Conservation (phyloP, 2,113 vertebrate genomes). For the Anhinga rufa region DNA sequence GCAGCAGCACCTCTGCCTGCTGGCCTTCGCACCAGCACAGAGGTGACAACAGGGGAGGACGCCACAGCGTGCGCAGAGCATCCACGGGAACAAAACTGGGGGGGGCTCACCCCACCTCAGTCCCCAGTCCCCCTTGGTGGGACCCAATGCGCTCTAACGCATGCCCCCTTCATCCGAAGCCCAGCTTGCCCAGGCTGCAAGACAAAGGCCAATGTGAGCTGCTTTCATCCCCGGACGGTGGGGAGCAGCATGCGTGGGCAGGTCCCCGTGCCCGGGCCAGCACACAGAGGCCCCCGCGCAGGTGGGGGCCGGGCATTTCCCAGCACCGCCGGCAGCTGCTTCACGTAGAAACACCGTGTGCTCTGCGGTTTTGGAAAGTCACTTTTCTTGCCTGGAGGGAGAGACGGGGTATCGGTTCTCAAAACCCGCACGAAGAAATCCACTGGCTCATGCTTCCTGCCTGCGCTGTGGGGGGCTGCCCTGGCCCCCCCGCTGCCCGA, state of each 20-base stretch:
- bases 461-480: not conserved
- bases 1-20: not conserved
- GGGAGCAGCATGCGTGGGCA: rapidly evolving
- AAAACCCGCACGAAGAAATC: not conserved
- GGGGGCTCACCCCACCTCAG: too few species aligned
- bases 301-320: slow-evolving; percentile 5
- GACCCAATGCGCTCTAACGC: rapidly evolving
- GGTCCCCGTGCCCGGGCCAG: rapidly evolving
- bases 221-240: rapidly evolving
- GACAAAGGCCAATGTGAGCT: not conserved
- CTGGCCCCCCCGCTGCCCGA: not conserved
- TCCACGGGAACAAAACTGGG: rapidly evolving
- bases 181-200: not conserved
- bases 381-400: not conserved
- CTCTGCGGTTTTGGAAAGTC: slow-evolving; percentile 48
- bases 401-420: slow-evolving; percentile 40
- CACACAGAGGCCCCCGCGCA: not conserved
- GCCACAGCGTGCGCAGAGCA: not conserved
- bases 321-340: not conserved
- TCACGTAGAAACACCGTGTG: not conserved
- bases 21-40: not conserved
- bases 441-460: not conserved
- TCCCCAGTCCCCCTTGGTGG: too few species aligned
- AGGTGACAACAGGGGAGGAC: not conserved
- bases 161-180: rapidly evolving